Evolutionary conservation across 2,888 invertebrate genomes (phyloP), one percentile per base, ranked within the genome.

Genomic region (Caenorhabditis sulstoni): DNA sequence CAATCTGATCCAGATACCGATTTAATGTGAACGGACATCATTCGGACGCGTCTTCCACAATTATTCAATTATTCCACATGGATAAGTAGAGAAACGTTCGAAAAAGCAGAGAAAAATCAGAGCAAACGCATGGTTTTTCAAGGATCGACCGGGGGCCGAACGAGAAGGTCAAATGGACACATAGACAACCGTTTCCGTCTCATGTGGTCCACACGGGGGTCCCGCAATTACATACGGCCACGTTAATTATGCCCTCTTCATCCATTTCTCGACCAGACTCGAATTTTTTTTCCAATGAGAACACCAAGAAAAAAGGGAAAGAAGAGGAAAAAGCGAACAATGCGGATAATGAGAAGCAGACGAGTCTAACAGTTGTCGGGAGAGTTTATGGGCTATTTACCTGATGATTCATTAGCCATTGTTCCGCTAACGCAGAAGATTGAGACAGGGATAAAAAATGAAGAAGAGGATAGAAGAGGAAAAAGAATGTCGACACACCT

Each of bases 61-160:
- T 73, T 73, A 73, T 64, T 73, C 58, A 73, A 73, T 73, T 58
- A 64, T 73, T 73, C 73, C 73, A 73, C 73, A 58, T 73, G 57
- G 57, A 73, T 64, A 64, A 57, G 29, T 29, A 29, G 29, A 7
- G 47, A 52, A 44, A 41, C 29, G 39, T 39, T 52, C 41, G 37
- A 53, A 64, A 23, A 50, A 67, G 49, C 5, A 1, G 52, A 12
- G 44, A 50, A 44, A 58, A 70, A 73, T 73, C 64, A 64, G 37
- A 44, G 58, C 52, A 52, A 45, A 35, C n/a, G 23, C n/a, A 47
- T 47, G 37, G 23, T 57, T 64, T 22, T 37, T 16, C 18, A 16
- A 55, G 45, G 57, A 20, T 23, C 8, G 45, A n/a, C 12, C 16
- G 22, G 41, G 12, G 57, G 16, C 8, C 41, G 52, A 50, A 59